Base-by-base conservation (phyloP, 2,113 vertebrate genomes). In the Sinocyclocheilus maitianheensis region DNA sequence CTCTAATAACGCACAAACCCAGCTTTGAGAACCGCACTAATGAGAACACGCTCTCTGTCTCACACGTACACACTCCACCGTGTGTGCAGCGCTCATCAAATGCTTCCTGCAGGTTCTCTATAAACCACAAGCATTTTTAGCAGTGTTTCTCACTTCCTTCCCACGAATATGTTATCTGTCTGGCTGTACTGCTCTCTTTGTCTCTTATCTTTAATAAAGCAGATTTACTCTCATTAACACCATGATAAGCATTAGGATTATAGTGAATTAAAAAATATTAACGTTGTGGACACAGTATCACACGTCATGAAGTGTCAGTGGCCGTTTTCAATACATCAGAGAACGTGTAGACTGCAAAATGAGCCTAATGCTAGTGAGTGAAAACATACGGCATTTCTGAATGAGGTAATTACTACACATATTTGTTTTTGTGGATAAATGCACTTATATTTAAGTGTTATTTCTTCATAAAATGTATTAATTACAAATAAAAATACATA, bases 11-110 rank as follows among this genome's bases (percentile, higher is more conserved):
- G n/a, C 77, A 77, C 53, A 72, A 48, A 65, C 69, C 63, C 46
- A 77, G 43, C 43, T 51, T 30, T 58, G 30, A 80, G 51, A 48
- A 60, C 55, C 43, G 34, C 80, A 75, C 46, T 76, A 75, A 87
- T n/a, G 40, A 65, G 46, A 46, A 65, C 48, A 63, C 12, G 30
- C 34, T 74, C 63, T 43, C 43, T 43, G 43, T 43, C 43, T 65
- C 69, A 37, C 86, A 63, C 9, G 13, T 24, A 51, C 63, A 43
- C 48, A 48, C 72, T 53, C 63, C 67, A 34, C 37, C 8, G 22
- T 6, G 24, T 12, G 18, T 34, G 10, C 40, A 4, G 22, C 16
- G 60, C 81, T 77, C 34, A 74, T 60, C 77, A 81, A 30, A 85
- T 1, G 12, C 13, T 71, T 75, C 48, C 43, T 10, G 51, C 22